Conservation (phyloP, 2,888 invertebrate genomes). For the Xylota segnis region DNA sequence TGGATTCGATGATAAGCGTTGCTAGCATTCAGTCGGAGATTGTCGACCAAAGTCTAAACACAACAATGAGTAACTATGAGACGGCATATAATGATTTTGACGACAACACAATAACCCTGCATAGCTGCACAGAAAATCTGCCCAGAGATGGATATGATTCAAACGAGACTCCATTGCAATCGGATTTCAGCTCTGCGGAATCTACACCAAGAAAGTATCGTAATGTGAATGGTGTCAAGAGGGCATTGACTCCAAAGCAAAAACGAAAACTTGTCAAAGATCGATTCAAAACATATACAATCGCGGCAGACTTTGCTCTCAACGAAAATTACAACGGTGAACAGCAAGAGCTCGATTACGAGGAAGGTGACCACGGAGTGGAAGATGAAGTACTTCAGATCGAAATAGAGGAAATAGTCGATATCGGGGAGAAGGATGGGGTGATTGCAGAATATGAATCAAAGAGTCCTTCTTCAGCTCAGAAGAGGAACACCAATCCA, state of each 20-base stretch:
- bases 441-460: not conserved
- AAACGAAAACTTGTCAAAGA: constrained; percentile 91
- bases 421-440: constrained; percentile 83
- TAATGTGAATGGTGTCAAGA: constrained; percentile 80
- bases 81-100: constrained; percentile 83
- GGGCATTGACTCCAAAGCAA: constrained; percentile 90
- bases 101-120: constrained; percentile 86
- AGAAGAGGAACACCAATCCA: constrained; percentile 87
- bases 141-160: constrained; percentile 79
- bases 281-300: constrained; percentile 93
- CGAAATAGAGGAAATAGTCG: constrained; percentile 83
- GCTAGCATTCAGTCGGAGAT: constrained; percentile 93
- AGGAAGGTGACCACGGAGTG: constrained; percentile 81
- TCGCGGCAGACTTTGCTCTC: constrained; percentile 87
- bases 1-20: constrained; percentile 93
- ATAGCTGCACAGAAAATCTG: constrained; percentile 85
- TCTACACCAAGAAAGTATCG: constrained; percentile 89
- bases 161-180: constrained; percentile 88
- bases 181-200: constrained; percentile 90
- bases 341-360: constrained; percentile 79
- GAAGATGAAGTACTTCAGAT: constrained; percentile 82
- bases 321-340: constrained; percentile 79
- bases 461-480: constrained; percentile 58
- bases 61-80: constrained; percentile 84
- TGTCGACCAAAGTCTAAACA: constrained; percentile 86